A percentile compares a stretch with the other conserved stretches of the same genome.
These are phyloP conservation scores for Canis aureus DNA, from an alignment of 2,113 vertebrate species.

Conservation along the genomic window DNA sequence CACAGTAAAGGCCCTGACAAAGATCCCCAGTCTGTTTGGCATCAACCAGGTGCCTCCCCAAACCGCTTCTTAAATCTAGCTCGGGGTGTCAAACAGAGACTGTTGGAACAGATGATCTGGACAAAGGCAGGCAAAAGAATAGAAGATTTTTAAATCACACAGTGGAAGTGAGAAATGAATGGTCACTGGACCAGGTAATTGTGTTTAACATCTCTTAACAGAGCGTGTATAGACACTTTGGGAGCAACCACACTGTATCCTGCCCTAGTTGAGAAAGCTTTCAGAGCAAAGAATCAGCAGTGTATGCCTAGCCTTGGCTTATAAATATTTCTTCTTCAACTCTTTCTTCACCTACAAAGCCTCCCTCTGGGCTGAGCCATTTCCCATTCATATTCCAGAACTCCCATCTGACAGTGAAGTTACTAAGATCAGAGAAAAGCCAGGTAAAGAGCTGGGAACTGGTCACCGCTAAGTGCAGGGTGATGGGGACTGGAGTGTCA, in stretches of 20 bases:
- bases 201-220: neutral
- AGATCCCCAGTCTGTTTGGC: neutral
- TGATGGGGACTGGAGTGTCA: too few species aligned
- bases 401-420: neutral
- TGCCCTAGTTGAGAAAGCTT: neutral
- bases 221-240: neutral
- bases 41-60: neutral
- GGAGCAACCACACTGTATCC: neutral
- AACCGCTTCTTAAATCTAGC: neutral
- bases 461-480: rapidly evolving
- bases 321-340: neutral
- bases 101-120: neutral
- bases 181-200: neutral
- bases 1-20: neutral
- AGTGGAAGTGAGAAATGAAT: neutral
- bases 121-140: neutral
- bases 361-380: neutral
- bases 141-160: neutral
- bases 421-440: neutral
- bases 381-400: neutral
- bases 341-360: neutral
- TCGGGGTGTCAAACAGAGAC: neutral
- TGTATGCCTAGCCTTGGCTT: neutral
- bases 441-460: neutral
- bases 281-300: neutral